These are phyloP conservation scores for Pocillopora verrucosa DNA, from an alignment of 64 coral and sea anemone species.

Conservation along the genomic window DNA sequence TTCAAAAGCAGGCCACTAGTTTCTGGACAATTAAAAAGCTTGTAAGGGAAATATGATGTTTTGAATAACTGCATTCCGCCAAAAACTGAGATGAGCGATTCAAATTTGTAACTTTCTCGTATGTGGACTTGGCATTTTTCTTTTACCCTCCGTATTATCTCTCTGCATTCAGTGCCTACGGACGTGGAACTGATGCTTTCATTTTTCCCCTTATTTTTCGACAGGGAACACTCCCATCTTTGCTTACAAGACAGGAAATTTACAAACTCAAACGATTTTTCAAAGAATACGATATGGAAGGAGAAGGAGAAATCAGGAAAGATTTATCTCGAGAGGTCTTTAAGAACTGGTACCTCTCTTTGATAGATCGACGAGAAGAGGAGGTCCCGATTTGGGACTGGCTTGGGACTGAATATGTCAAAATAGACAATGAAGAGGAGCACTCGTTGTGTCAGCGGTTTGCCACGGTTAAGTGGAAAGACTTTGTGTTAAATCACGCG, in stretches of 20 bases:
- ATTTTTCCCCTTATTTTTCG: not conserved
- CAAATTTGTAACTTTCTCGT: too few species aligned
- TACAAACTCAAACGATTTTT: slow-evolving; percentile 47
- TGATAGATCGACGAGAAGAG: slow-evolving; percentile 40
- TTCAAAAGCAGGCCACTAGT: too few species aligned
- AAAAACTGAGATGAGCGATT: too few species aligned
- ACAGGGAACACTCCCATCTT: slow-evolving; percentile 41
- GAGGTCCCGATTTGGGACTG: slow-evolving; percentile 34
- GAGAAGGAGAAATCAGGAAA: slow-evolving; percentile 32
- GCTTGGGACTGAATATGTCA: slow-evolving; percentile 41
- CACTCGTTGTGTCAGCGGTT: not conserved
- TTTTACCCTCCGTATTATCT: too few species aligned
- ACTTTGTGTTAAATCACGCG: slow-evolving; percentile 44
- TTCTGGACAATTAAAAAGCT: too few species aligned
- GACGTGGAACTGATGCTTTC: not conserved
- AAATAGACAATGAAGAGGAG: not conserved
- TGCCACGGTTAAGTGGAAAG: slow-evolving; percentile 21
- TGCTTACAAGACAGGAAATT: slow-evolving; percentile 54
- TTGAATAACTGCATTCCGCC: too few species aligned
- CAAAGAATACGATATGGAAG: slow-evolving; percentile 24
- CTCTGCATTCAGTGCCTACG: not conserved
- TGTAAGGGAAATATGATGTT: too few species aligned
- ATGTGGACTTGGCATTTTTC: too few species aligned
- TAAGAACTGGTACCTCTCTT: slow-evolving; percentile 66
- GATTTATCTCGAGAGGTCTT: slow-evolving; percentile 16